Evolutionary conservation across 2,797 vertebrate genomes (phyloP).

Genomic region (Micropoecilia bifurca): DNA sequence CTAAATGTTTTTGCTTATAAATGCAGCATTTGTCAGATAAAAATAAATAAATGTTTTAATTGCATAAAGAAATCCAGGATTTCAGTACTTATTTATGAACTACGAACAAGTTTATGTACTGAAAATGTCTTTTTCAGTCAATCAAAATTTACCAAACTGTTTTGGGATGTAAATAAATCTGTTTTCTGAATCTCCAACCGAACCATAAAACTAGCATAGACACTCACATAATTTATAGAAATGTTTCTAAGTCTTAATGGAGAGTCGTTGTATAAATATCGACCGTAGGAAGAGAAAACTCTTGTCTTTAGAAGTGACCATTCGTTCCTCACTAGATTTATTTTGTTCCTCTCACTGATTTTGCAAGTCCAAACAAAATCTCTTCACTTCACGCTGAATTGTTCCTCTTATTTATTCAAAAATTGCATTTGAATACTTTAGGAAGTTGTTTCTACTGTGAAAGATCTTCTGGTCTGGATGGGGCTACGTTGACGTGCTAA

Average conservation of each 20-base stretch:
- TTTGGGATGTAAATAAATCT: conserved; percentile 6
- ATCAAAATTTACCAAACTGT: background rate
- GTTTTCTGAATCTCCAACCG: conserved; percentile 13
- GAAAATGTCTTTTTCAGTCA: background rate
- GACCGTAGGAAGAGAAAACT: conserved; percentile 14
- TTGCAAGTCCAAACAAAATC: background rate
- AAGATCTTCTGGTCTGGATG: background rate
- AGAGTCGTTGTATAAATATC: conserved; percentile 57
- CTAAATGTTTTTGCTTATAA: background rate
- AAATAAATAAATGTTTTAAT: background rate
- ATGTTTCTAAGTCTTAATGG: conserved; percentile 20
- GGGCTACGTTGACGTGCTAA: conserved; percentile 8
- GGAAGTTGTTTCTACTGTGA: background rate
- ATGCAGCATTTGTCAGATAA: background rate
- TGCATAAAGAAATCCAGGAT: background rate
- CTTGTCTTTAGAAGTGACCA: conserved; percentile 21
- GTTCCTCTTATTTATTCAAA: conserved; percentile 14
- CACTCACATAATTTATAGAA: conserved; percentile 3
- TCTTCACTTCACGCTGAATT: background rate
- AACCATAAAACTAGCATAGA: conserved; percentile 44
- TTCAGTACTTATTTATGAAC: background rate
- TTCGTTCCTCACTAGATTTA: conserved; percentile 28
- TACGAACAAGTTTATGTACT: background rate
- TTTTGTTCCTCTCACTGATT: background rate
- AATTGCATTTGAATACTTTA: conserved; percentile 7